Evolutionary conservation across 1,140 invertebrate genomes (phyloP), one percentile per base, ranked within the genome.

Genomic region (Archegozetes longisetosus): DNA sequence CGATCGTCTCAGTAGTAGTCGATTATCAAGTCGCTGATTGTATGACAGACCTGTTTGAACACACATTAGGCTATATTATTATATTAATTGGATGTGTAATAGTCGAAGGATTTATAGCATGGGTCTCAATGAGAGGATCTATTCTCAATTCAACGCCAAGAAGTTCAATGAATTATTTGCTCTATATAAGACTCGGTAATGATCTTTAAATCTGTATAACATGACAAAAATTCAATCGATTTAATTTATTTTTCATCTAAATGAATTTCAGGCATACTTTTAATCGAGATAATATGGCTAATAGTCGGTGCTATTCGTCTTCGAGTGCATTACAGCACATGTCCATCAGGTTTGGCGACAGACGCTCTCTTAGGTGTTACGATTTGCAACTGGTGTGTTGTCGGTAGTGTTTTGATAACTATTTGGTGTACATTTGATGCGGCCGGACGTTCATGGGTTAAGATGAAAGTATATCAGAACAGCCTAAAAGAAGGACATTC

Each of bases 361-460:
- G 81, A 85, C 70, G 79, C 82, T 58, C 78, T 86, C 64, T 73
- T 91, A 70, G 84, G 85, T 65, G 78, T 89, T 66, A 81, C 88
- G 61, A 79, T 88, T 64, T 85, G 81, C 70, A 87, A 86, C 68
- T 86, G 83, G 79, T 79, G 80, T 56, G 78, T 90, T 53, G 69
- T 89, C 61, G 74, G 84, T 40, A 80, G 79, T 24, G 78, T 87
- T 22, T 66, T 86, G 27, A 79, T 87, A 55, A 88, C 84, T 0
- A 80, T 85, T 1, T 90, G 86, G 86, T 91, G 87, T 70, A 84
- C 84, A 17, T 92, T 86, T 70, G 87, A 92, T 72, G 76, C 84
- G 0, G 88, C 87, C 3, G 88, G 87, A 12, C 75, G 85, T 25
- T 87, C 85, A n/a, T 92, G 87, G 87, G 86, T 91, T 0, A 90